A percentile compares a stretch with the other conserved stretches of the same genome.
Conservation (phyloP, 2,888 invertebrate species). For the Aplocera efformata region DNA sequence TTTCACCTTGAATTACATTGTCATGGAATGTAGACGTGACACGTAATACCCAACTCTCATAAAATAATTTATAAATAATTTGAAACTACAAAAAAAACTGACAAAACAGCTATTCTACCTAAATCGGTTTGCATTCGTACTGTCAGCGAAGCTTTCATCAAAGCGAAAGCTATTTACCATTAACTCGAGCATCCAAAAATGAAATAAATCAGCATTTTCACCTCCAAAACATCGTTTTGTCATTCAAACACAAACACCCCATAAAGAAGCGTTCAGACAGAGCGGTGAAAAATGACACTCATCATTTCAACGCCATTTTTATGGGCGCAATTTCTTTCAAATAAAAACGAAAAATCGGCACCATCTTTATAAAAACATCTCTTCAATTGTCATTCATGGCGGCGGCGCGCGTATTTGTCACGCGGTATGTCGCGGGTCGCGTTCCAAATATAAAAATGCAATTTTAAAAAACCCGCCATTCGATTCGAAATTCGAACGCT, state of each 20-base stretch:
- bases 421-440: slow-evolving; percentile 69
- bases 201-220: slow-evolving; percentile 9
- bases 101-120: no score
- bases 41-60: not conserved
- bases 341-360: slow-evolving; percentile 60
- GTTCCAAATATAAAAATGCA: slow-evolving; percentile 80
- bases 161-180: no score
- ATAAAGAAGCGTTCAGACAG: slow-evolving; percentile 66
- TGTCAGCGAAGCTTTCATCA: no score
- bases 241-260: slow-evolving; percentile 66
- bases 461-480: slow-evolving; percentile 74
- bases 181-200: slow-evolving; percentile 5
- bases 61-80: no score
- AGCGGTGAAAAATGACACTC: slow-evolving; percentile 76
- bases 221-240: slow-evolving; percentile 46
- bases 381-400: slow-evolving; percentile 80
- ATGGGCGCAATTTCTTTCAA: slow-evolving; percentile 77
- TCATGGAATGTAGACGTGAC: no score
- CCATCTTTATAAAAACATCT: slow-evolving; percentile 78
- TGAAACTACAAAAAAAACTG: no score
- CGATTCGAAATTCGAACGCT: slow-evolving; percentile 68
- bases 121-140: no score
- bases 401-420: slow-evolving; percentile 77
- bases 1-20: no score
- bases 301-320: slow-evolving; percentile 77